Percentiles rank a stretch among this genome's conserved stretches.
These are phyloP conservation scores for Gambusia affinis DNA, from an alignment of 2,113 vertebrate genomes.

Conservation along the genomic window DNA sequence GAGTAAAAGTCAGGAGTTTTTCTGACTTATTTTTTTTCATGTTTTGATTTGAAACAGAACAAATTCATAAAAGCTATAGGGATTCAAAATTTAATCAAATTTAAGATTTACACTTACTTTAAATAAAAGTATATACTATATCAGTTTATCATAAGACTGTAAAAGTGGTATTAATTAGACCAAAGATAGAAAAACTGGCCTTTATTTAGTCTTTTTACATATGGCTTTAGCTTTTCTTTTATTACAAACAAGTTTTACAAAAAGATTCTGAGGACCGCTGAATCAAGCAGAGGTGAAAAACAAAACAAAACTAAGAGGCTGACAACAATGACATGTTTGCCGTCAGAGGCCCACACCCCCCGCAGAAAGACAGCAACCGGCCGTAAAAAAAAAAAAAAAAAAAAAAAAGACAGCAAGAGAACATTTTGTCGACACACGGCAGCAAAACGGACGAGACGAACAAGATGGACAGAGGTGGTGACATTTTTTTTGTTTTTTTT, in stretches of 20 bases:
- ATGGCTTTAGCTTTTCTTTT: constrained; percentile 78
- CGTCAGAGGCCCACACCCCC: constrained; percentile 26
- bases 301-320: constrained; percentile 7
- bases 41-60: too few species aligned
- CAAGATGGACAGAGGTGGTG: constrained; percentile 26
- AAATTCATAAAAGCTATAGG: too few species aligned
- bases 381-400: constrained; percentile 20
- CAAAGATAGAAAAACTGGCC: constrained; percentile 67
- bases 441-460: constrained; percentile 47
- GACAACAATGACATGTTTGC: constrained; percentile 37
- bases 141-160: too few species aligned
- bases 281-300: constrained; percentile 64
- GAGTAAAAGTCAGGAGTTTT: too few species aligned
- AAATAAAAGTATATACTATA: too few species aligned
- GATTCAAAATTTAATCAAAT: too few species aligned
- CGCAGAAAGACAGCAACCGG: constrained; percentile 33
- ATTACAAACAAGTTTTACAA: constrained; percentile 78
- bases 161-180: not conserved
- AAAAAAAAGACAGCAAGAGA: constrained; percentile 17
- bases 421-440: constrained; percentile 23
- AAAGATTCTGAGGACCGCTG: constrained; percentile 61
- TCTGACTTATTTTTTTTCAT: too few species aligned
- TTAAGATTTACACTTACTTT: too few species aligned
- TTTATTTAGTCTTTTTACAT: constrained; percentile 78
- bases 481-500: constrained; percentile 2